Conservation (phyloP, 2,113 vertebrate species). For the Glaucomys volans region DNA sequence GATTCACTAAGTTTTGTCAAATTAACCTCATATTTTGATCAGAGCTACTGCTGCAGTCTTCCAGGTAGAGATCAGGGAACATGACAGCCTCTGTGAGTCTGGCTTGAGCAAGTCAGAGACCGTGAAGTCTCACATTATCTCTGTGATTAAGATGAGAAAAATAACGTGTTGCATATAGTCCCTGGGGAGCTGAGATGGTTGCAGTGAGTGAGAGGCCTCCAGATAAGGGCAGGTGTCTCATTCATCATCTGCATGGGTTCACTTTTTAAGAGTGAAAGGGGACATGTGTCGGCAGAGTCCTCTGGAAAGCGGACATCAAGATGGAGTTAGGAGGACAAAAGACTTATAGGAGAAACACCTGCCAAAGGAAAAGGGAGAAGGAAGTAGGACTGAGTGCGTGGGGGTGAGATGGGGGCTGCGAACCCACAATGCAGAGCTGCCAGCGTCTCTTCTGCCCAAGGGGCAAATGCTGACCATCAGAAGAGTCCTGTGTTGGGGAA, state of each 20-base stretch:
- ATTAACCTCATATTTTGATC: neutral
- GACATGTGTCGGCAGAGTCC: neutral
- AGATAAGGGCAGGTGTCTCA: neutral
- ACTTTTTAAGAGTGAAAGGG: neutral
- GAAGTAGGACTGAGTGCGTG: neutral
- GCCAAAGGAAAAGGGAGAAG: neutral
- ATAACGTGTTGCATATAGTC: neutral
- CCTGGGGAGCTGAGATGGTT: neutral
- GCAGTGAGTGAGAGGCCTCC: neutral
- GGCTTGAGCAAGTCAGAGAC: neutral
- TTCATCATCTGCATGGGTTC: neutral
- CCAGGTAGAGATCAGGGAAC: neutral
- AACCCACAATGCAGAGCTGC: neutral
- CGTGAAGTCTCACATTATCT: neutral
- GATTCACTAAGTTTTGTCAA: conserved; percentile 5
- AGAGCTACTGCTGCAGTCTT: neutral
- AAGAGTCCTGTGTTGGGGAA: neutral
- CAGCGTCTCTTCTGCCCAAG: neutral
- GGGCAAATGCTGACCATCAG: neutral
- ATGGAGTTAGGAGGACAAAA: neutral
- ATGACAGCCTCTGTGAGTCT: neutral
- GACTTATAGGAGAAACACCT: neutral
- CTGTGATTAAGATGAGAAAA: neutral
- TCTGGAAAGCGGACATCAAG: neutral
- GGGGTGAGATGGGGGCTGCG: neutral